Conservation (phyloP, 1,140 invertebrate genomes). For the Gryllus bimaculatus region DNA sequence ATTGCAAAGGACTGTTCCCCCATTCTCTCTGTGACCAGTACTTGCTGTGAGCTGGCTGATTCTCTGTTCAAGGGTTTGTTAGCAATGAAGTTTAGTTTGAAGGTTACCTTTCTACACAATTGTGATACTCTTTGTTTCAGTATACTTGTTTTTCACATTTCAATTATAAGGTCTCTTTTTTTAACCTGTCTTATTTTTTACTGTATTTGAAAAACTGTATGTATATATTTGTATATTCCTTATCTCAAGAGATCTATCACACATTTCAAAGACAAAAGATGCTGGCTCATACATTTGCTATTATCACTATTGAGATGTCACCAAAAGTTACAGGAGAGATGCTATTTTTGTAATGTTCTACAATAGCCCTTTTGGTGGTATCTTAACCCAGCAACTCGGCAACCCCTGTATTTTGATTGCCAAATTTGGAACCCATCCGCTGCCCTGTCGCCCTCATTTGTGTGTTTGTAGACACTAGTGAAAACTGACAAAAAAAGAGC, state of each 20-base stretch:
- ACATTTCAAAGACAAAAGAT: neutral
- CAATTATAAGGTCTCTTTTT: conserved; percentile 9
- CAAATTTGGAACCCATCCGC: neutral
- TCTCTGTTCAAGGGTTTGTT: conserved; percentile 7
- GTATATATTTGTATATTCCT: neutral
- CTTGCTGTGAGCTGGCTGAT: neutral
- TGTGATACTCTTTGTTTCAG: conserved; percentile 8
- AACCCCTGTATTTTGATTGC: neutral
- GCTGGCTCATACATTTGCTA: neutral
- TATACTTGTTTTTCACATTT: conserved; percentile 2
- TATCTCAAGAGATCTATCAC: neutral
- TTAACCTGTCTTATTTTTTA: neutral
- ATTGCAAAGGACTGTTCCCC: neutral
- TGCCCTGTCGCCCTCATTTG: conserved; percentile 14
- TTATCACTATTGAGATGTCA: conserved; percentile 11
- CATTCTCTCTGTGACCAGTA: neutral
- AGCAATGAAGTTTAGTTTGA: neutral
- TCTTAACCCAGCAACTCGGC: conserved; percentile 7
- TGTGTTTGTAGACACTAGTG: conserved; percentile 19
- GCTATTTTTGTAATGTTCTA: conserved; percentile 25
- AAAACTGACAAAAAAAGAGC: conserved; percentile 16
- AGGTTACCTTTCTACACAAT: conserved; percentile 7
- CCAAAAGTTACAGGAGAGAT: conserved; percentile 22
- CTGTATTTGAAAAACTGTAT: conserved; percentile 5
- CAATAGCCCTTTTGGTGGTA: conserved; percentile 24